phyloP scores from a whole-genome alignment of 2,888 invertebrate species.

The Cephus pygmeus region DNA sequence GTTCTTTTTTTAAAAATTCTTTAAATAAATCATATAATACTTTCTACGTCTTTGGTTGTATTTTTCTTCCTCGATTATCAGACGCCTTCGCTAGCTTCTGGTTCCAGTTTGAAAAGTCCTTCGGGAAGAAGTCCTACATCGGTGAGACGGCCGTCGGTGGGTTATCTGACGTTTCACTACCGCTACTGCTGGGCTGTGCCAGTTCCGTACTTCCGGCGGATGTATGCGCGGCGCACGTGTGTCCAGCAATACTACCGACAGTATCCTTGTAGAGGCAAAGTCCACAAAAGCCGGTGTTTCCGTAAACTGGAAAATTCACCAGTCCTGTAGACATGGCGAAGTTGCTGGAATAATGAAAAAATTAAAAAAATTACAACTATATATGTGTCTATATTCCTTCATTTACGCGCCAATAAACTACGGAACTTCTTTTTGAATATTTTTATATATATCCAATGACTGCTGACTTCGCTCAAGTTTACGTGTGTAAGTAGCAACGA shows the following conservation, averaged over 20 bases:
- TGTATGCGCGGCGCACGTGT: conserved; percentile 31
- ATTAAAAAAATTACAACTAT: neutral
- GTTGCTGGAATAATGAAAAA: conserved; percentile 45
- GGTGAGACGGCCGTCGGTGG: conserved; percentile 38
- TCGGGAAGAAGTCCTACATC: conserved; percentile 23
- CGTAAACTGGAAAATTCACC: conserved; percentile 51
- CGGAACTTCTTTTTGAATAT: neutral
- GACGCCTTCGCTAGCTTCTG: neutral
- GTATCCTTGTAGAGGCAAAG: conserved; percentile 53
- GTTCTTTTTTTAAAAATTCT: neutral
- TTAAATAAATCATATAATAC: neutral
- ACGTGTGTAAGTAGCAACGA: neutral
- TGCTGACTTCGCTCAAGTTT: neutral
- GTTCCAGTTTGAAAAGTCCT: neutral
- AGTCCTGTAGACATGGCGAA: conserved; percentile 56
- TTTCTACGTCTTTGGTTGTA: conserved; percentile 4
- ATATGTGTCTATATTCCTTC: neutral
- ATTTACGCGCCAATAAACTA: neutral
- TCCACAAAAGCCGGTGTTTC: conserved; percentile 46
- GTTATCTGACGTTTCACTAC: conserved; percentile 47
- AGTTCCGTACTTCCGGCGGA: neutral
- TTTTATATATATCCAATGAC: neutral
- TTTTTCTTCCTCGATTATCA: neutral
- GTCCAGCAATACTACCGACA: conserved; percentile 31
- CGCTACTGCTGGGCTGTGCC: conserved; percentile 37